Percentiles rank a stretch among this genome's conserved stretches.
Evolutionary conservation across 2,888 invertebrate genomes (phyloP).

Genomic region (Coleophora flavipennella): DNA sequence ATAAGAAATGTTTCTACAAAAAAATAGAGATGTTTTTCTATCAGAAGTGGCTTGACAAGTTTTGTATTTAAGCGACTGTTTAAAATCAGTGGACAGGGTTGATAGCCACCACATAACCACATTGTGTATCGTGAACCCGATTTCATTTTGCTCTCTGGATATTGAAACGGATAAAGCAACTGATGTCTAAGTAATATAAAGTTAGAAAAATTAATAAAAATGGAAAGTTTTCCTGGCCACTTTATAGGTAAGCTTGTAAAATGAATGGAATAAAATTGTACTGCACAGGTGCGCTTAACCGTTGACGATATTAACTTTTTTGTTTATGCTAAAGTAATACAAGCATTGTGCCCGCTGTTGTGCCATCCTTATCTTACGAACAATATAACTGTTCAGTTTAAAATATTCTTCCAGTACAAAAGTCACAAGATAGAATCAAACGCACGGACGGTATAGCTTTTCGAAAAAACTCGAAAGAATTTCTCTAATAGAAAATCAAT

Average conservation of each 20-base stretch:
- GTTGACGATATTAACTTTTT: slow-evolving; percentile 70
- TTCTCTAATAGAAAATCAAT: slow-evolving; percentile 59
- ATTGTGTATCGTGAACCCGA: too few relatives aligned
- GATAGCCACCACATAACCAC: too few relatives aligned
- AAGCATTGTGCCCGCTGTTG: slow-evolving; percentile 24
- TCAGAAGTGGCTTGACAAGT: too few relatives aligned
- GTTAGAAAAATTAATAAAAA: slow-evolving; percentile 73
- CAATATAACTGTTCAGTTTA: slow-evolving; percentile 2
- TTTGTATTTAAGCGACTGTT: too few relatives aligned
- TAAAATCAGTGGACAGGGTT: too few relatives aligned
- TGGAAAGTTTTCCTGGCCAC: slow-evolving; percentile 60
- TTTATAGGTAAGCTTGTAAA: slow-evolving; percentile 70
- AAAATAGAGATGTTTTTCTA: too few relatives aligned
- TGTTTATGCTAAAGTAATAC: slow-evolving; percentile 49
- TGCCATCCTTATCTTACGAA: too few relatives aligned
- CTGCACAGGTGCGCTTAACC: slow-evolving; percentile 66
- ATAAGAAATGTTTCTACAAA: too few relatives aligned
- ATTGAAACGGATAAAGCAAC: slow-evolving; percentile 51
- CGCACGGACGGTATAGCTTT: slow-evolving; percentile 44
- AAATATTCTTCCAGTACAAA: slow-evolving; percentile 16
- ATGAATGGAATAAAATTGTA: slow-evolving; percentile 71
- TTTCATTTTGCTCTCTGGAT: slow-evolving; percentile 9
- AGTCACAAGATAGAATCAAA: slow-evolving; percentile 28
- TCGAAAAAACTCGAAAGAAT: slow-evolving; percentile 37
- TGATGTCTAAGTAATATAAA: slow-evolving; percentile 67